A percentile compares a stretch with the other conserved stretches of the same genome.
Evolutionary conservation across 2,113 vertebrate genomes (phyloP).

Genomic region (Psophia crepitans): DNA sequence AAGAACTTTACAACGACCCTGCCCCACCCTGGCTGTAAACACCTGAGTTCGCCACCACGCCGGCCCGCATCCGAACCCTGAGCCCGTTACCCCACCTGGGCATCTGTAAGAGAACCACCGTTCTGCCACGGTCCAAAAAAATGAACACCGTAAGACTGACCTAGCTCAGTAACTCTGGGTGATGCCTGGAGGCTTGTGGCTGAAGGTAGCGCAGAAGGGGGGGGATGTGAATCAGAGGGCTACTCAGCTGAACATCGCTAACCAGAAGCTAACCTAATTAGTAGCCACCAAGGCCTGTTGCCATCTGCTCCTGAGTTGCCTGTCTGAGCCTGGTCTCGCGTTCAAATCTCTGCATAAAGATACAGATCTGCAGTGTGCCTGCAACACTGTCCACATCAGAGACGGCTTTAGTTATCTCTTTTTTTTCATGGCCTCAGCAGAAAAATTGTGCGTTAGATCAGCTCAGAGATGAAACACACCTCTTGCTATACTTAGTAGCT

Average conservation of each 20-base stretch:
- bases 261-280: not conserved
- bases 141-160: rapidly evolving
- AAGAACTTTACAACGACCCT: not conserved
- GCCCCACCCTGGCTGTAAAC: not conserved
- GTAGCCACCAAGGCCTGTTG: not conserved
- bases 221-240: not conserved
- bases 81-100: not conserved
- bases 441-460: not conserved
- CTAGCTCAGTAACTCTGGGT: not conserved
- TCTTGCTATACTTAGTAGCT: not conserved
- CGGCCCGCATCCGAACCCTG: rapidly evolving
- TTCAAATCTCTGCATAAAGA: not conserved
- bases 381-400: not conserved
- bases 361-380: not conserved
- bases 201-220: not conserved
- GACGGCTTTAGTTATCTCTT: not conserved
- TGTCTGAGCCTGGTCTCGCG: not conserved
- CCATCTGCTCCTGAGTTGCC: not conserved
- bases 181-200: not conserved
- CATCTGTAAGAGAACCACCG: rapidly evolving
- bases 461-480: not conserved
- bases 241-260: not conserved
- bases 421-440: not conserved
- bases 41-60: not conserved
- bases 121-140: not conserved